Base-by-base conservation (phyloP, 2,888 invertebrate genomes). In the Lithosia quadra region DNA sequence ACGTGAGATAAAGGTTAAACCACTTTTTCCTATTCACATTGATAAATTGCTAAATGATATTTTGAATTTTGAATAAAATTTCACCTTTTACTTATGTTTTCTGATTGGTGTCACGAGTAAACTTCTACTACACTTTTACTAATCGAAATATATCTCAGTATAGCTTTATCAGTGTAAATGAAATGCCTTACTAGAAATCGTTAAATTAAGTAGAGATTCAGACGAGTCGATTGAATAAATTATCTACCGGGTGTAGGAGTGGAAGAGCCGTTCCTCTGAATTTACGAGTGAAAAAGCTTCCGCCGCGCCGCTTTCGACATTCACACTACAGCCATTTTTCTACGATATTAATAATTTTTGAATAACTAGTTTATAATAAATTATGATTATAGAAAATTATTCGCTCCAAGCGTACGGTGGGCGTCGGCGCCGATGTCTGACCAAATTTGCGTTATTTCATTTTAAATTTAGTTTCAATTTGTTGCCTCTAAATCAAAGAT, bases 261-360 rank as follows among this genome's bases (percentile, higher is more conserved):
- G 87, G 89, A 85, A 88, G 83, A 82, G 84, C 79, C 80, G 83
- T 82, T 87, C 84, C 76, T 84, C 78, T 85, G 86, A 85, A 90
- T 90, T 91, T 91, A 90, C 85, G 88, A 89, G 86, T 85, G 87
- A 88, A 87, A 88, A 88, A 84, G 87, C 89, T 90, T 90, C 88
- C 89, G 88, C 81, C 74, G 80, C 81, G 87, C 81, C 74, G 79
- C 81, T 85, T 87, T 87, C 79, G 74, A 83, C 79, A 80, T 84
- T 82, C 79, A 70, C 78, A 76, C 78, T 79, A 80, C 81, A 78
- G 58, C 69, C 73, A 84, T 83, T 87, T 86, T 82, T 81, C 77
- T 75, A 80, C 79, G 28, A 34, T 28, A 28, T 28, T 80, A 84
- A 81, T 79, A 79, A 81, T 84, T 80, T 79, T 80, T 79, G 72